Evolutionary conservation across 2,113 vertebrate genomes (phyloP), one percentile per base, ranked within the genome.

Genomic region (Clinocottus analis): DNA sequence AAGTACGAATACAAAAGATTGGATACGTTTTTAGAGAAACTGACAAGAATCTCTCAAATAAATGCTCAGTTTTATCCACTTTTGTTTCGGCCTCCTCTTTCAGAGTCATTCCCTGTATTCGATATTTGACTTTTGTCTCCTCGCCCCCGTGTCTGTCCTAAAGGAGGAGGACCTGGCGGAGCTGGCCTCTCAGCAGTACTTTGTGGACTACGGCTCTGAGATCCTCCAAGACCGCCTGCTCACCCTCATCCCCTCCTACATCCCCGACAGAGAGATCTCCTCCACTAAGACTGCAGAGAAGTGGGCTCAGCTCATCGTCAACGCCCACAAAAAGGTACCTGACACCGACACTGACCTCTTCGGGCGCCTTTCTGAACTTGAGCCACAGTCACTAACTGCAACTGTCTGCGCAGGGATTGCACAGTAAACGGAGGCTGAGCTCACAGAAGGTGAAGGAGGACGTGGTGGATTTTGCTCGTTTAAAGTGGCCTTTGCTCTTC

Each of bases 401-500:
- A 2, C 35, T 60, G 0, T 27, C 25, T 11, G 3, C 74, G 55
- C 59, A 99, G 98, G 98, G 97, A 82, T 93, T 99, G 88, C 96
- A 97, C 83, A 94, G 95, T 9, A 97, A 97, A 85, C 96, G 96
- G 92, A 96, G 97, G 82, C 39, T 95, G 58, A 96, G 96, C 11
- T 93, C 95, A 0, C 97, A 97, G 93, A 97, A 94, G 83, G 97
- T 99, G 82, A 98, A 97, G 90, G 97, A 99, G 80, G 97, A 99
- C 16, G 97, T 99, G 73, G 98, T 99, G 90, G 97, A 99, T 84
- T 99, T 99, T 75, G 97, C 98, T 77, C 96, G 97, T 53, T 96
- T 98, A 88, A 99, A 99, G 94, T 99, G 98, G 98, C 98, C 98
- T 93, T 94, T 99, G 87, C 95, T 99, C 53, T 99, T 99, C 92